Conservation (phyloP, 2,113 vertebrate species). For the Cynoglossus semilaevis region DNA sequence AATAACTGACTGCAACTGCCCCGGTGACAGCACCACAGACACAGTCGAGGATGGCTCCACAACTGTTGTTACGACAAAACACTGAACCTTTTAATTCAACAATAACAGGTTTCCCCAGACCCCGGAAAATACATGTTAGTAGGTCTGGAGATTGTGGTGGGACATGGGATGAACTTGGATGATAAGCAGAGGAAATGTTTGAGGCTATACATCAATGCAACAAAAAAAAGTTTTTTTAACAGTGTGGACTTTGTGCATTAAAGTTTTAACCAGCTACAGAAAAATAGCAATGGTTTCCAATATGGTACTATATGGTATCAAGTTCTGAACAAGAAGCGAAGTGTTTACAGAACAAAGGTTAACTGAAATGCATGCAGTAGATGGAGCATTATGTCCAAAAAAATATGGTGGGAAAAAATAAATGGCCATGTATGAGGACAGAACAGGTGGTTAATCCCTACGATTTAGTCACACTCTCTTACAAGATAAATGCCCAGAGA, state of each 20-base stretch:
- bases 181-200: too few relatives aligned
- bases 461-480: slow-evolving; percentile 46
- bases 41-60: slow-evolving; percentile 10
- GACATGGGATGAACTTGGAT: too few relatives aligned
- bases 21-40: slow-evolving; percentile 3
- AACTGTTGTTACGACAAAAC: slow-evolving; percentile 15
- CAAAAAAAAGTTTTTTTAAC: too few relatives aligned
- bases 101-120: neutral
- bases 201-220: too few relatives aligned
- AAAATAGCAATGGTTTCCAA: too few relatives aligned
- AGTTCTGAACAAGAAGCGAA: too few relatives aligned
- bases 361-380: slow-evolving; percentile 31
- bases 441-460: slow-evolving; percentile 24
- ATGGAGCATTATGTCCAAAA: neutral
- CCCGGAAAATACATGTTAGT: too few relatives aligned
- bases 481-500: slow-evolving; percentile 46
- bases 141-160: too few relatives aligned
- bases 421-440: neutral
- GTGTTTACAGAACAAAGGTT: too few relatives aligned
- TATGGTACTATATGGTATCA: too few relatives aligned
- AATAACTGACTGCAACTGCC: slow-evolving; percentile 36
- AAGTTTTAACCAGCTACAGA: too few relatives aligned
- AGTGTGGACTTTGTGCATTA: too few relatives aligned
- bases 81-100: slow-evolving; percentile 1
- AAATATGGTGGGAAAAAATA: neutral